These are phyloP conservation scores for Cyanocitta stelleri DNA, from an alignment of 2,113 vertebrate genomes.

Conservation along the genomic window DNA sequence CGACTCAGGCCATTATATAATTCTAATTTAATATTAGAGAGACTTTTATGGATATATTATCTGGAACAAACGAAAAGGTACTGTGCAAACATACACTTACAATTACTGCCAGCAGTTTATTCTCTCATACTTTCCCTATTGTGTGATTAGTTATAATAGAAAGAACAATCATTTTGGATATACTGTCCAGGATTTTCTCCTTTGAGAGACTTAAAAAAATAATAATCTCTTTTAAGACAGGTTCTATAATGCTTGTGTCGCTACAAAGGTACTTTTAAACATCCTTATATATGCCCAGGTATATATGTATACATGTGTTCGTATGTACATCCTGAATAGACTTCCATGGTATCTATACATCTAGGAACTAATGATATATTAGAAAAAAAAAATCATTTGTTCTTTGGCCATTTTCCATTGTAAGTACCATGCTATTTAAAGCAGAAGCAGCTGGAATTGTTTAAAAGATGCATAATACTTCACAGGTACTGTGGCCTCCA, in stretches of 20 bases:
- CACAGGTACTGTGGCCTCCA: neutral
- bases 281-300: accelerated
- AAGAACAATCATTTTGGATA: neutral
- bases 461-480: neutral
- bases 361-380: neutral
- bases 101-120: neutral
- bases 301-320: too few relatives aligned
- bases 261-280: neutral
- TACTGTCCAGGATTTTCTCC: neutral
- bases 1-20: neutral
- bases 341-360: neutral
- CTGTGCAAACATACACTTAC: neutral
- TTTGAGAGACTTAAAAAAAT: neutral
- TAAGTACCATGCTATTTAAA: neutral
- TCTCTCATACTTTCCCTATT: neutral
- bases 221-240: neutral
- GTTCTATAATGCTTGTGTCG: neutral
- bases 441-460: neutral
- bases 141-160: neutral
- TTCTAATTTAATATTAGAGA: neutral
- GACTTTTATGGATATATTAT: neutral
- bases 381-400: neutral
- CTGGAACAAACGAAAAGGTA: neutral
- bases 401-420: neutral
- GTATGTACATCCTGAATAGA: neutral